These are phyloP conservation scores for Dendrolimus kikuchii DNA, from an alignment of 1,140 invertebrate genomes.

Conservation along the genomic window DNA sequence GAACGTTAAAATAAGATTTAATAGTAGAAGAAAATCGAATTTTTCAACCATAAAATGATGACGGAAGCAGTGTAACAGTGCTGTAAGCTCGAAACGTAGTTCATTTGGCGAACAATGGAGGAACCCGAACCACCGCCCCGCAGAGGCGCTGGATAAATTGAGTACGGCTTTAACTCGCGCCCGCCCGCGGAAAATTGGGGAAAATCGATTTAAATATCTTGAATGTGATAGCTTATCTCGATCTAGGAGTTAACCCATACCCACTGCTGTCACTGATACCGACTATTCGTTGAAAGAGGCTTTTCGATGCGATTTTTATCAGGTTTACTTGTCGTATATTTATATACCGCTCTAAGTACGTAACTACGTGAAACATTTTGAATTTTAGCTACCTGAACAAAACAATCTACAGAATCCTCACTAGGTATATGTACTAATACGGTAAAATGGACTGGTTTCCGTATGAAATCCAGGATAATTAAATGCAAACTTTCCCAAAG, in stretches of 20 bases:
- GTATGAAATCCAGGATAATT: neutral
- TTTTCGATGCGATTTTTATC: no score
- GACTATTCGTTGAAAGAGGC: no score
- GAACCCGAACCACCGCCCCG: slow-evolving; percentile 34
- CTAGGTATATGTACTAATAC: no score
- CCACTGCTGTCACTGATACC: slow-evolving; percentile 3
- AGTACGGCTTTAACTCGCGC: slow-evolving; percentile 49
- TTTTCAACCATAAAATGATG: slow-evolving; percentile 31
- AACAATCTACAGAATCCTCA: no score
- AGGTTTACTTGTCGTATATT: neutral
- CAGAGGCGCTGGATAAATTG: slow-evolving; percentile 61
- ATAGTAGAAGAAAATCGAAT: slow-evolving; percentile 21
- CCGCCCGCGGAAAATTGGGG: slow-evolving; percentile 62
- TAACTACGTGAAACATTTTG: neutral
- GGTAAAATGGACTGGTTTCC: neutral
- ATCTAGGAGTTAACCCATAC: slow-evolving; percentile 36
- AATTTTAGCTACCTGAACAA: neutral
- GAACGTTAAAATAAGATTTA: slow-evolving; percentile 1
- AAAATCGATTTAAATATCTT: slow-evolving; percentile 71
- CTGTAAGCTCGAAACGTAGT: slow-evolving; percentile 47
- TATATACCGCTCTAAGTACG: neutral
- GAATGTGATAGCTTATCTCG: slow-evolving; percentile 64
- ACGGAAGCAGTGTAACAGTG: slow-evolving; percentile 53
- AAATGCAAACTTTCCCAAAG: neutral
- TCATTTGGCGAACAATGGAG: slow-evolving; percentile 67